Base-by-base conservation (phyloP, 2,888 invertebrate species). In the Podabrus alpinus region DNA sequence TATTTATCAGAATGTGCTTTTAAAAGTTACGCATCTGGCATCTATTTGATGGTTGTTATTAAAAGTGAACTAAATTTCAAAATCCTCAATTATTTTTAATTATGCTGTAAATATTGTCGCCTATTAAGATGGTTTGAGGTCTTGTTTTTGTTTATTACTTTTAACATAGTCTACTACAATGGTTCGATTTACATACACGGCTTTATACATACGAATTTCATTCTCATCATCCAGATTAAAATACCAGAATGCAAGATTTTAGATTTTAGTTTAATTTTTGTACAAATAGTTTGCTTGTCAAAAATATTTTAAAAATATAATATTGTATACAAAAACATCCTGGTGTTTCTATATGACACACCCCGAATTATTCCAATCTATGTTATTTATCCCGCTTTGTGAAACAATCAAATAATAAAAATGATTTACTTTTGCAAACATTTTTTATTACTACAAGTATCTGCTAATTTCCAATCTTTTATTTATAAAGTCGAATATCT, bases 341-440 rank as follows among this genome's bases (percentile, higher is more conserved):
- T 69, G 74, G 74, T 75, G 76, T 77, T 78, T 79, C 72, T 76
- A 59, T 76, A 75, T 24, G 64, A 76, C 75, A 45, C 45, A 76
- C 74, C 78, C 78, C 72, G 75, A 74, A 78, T n/a, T 79, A 74
- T 76, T 80, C 77, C 75, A 75, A 82, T 79, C 78, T 81, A 81
- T 82, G 81, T 72, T 81, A 82, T 78, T 77, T 81, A 79, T 82
- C 80, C 81, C 80, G 81, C 79, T 82, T 83, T 83, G 82, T 83
- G 82, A 83, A n/a, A 82, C 80, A 82, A 81, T 83, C 82, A 80
- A 81, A 73, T 81, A 83, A 83, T 82, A 83, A 83, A 83, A 81
- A 71, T 62, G 68, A 75, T 45, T 45, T 45, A 45, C 45, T 45
- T 45, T 45, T 45, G n/a, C n/a, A n/a, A 45, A 45, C n/a, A 45